Conservation (phyloP, 2,888 invertebrate genomes). For the Abrostola tripartita region DNA sequence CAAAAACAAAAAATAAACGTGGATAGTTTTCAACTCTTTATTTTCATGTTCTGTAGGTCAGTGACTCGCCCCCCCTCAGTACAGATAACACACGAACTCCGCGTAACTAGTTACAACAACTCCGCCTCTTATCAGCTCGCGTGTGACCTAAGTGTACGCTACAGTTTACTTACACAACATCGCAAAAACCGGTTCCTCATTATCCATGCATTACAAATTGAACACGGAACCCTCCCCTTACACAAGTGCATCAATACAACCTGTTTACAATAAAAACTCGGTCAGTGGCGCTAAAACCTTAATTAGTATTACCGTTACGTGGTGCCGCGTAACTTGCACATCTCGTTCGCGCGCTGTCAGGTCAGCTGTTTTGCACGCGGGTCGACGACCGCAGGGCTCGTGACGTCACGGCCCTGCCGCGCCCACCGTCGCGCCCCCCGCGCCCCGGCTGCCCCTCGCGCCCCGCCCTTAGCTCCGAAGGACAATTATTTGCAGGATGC, state of each 20-base stretch:
- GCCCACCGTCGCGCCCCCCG: slow-evolving; percentile 62
- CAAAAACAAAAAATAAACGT: no score
- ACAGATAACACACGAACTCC: slow-evolving; percentile 27
- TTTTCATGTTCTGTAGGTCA: slow-evolving; percentile 45
- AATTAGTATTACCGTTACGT: slow-evolving; percentile 54
- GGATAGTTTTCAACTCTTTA: slow-evolving; percentile 37
- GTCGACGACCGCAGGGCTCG: slow-evolving; percentile 77
- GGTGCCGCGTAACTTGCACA: slow-evolving; percentile 46
- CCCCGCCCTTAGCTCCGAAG: slow-evolving; percentile 62
- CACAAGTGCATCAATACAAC: slow-evolving; percentile 25
- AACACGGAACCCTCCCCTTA: slow-evolving; percentile 26
- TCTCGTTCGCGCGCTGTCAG: slow-evolving; percentile 45
- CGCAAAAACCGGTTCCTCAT: slow-evolving; percentile 38
- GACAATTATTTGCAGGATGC: slow-evolving; percentile 83
- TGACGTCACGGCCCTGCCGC: slow-evolving; percentile 80
- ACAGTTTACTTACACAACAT: slow-evolving; percentile 23
- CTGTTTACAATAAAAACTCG: slow-evolving; percentile 53
- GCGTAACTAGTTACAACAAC: slow-evolving; percentile 24
- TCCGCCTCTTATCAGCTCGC: slow-evolving; percentile 37
- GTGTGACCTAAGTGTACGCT: slow-evolving; percentile 34
- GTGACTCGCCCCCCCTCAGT: slow-evolving; percentile 36
- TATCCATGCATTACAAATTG: slow-evolving; percentile 22
- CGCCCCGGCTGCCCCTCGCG: slow-evolving; percentile 51
- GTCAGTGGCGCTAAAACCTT: slow-evolving; percentile 56
- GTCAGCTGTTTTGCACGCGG: slow-evolving; percentile 75